Evolutionary conservation across 2,888 invertebrate genomes (phyloP), one percentile per base, ranked within the genome.

Genomic region (Melanchra persicariae): DNA sequence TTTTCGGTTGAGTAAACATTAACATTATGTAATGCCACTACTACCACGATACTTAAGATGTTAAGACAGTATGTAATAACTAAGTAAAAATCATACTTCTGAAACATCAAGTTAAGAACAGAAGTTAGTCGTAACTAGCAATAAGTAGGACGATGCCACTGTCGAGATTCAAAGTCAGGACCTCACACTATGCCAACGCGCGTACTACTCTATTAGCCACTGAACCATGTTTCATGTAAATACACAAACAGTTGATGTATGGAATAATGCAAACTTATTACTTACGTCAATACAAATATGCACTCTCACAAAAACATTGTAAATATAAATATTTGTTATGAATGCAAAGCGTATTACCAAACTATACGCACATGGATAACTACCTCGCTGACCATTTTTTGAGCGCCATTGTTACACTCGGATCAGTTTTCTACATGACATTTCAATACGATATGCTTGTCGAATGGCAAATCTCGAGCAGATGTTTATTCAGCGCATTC

Each of bases 391-490:
- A 93, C 94, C 95, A 94, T 93, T 95, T 94, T 94, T 94, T 93
- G 90, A 86, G 82, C 79, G 77, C 81, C 89, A 91, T 94, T 94
- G 93, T 94, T 90, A 85, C 81, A 86, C 79, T 86, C 89, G 91
- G 93, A 95, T 95, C 95, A 94, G 93, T 95, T 95, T 95, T 92
- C 94, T 90, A 89, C 91, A 90, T 95, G 95, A 95, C 95, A 92
- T 94, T 90, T 95, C 91, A 95, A 95, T 95, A 87, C 91, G 89
- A 88, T 84, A 89, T 91, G 92, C 91, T 91, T 93, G 94, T 93
- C 95, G 92, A 92, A 89, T 91, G 83, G 82, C 90, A 91, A 90
- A 95, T 94, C 93, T 92, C 90, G 88, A 93, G 91, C 95, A 95
- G 95, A 93, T 95, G 95, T 95, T 93, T 95, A 89, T 92, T 93